Conservation (phyloP, 1,140 invertebrate genomes). For the Solen grandis region DNA sequence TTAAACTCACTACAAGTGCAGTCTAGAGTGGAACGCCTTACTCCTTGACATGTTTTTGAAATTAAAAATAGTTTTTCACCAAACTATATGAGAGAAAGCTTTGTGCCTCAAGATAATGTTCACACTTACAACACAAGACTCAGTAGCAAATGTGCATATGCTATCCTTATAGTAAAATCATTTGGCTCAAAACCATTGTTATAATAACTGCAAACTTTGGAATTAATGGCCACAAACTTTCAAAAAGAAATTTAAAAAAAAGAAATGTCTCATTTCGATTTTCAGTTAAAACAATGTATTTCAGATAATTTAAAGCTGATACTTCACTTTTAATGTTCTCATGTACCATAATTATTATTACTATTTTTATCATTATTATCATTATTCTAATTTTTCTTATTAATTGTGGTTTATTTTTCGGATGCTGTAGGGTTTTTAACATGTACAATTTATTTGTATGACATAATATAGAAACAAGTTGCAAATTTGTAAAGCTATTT, state of each 20-base stretch:
- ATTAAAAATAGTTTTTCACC: neutral
- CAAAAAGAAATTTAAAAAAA: neutral
- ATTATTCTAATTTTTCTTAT: no score
- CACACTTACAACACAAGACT: neutral
- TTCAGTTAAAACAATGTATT: neutral
- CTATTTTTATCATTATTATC: neutral
- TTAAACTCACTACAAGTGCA: neutral
- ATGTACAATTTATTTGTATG: neutral
- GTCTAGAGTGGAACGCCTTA: neutral
- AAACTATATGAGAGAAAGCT: neutral
- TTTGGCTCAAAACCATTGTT: neutral
- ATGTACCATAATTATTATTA: neutral
- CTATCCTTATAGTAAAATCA: neutral
- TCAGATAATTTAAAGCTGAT: neutral
- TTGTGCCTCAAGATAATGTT: neutral
- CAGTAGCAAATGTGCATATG: neutral
- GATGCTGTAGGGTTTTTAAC: neutral
- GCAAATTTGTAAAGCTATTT: neutral
- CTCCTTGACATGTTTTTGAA: neutral
- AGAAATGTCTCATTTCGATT: neutral
- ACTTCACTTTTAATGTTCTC: neutral
- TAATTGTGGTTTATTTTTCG: no score
- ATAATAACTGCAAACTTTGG: neutral
- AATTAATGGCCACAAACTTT: neutral
- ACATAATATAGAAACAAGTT: neutral